phyloP scores from a whole-genome alignment of 2,888 invertebrate species.

The Phyllotreta cruciferae region DNA sequence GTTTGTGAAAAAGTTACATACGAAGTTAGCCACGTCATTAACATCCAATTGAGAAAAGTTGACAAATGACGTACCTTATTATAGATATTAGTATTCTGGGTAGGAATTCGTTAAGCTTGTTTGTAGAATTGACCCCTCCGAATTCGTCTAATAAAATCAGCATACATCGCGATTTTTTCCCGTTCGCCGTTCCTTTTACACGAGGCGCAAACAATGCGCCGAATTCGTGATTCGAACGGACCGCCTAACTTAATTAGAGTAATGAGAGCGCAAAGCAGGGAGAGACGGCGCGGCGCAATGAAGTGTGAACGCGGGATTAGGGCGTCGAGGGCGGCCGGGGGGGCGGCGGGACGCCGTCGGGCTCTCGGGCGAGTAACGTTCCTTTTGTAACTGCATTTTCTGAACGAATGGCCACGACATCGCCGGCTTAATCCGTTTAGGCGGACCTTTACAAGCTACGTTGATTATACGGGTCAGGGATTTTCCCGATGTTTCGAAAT shows the following conservation, averaged over 20 bases:
- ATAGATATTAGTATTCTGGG: not conserved
- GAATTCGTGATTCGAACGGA: constrained; percentile 39
- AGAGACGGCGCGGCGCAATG: constrained; percentile 45
- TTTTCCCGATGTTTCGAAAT: not conserved
- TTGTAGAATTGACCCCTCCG: constrained; percentile 19
- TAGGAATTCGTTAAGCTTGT: constrained; percentile 2
- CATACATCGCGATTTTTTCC: constrained; percentile 23
- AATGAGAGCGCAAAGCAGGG: constrained; percentile 47
- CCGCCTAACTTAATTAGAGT: constrained; percentile 54
- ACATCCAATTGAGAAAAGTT: too few species aligned
- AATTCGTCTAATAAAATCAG: constrained; percentile 19
- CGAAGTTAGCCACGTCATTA: too few species aligned
- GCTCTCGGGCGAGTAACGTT: constrained; percentile 44
- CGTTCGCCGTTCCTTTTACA: not conserved
- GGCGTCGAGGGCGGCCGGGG: not conserved
- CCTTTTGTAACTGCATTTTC: constrained; percentile 56
- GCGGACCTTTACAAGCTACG: constrained; percentile 57
- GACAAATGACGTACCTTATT: too few species aligned
- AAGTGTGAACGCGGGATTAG: constrained; percentile 52
- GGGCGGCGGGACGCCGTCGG: too few species aligned
- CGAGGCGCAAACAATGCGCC: constrained; percentile 29
- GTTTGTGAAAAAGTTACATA: too few species aligned
- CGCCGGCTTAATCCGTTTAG: constrained; percentile 56
- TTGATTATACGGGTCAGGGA: constrained; percentile 53
- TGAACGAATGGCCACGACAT: constrained; percentile 57